Evolutionary conservation across 2,797 vertebrate genomes (phyloP).

Genomic region (Spondyliosoma cantharus): DNA sequence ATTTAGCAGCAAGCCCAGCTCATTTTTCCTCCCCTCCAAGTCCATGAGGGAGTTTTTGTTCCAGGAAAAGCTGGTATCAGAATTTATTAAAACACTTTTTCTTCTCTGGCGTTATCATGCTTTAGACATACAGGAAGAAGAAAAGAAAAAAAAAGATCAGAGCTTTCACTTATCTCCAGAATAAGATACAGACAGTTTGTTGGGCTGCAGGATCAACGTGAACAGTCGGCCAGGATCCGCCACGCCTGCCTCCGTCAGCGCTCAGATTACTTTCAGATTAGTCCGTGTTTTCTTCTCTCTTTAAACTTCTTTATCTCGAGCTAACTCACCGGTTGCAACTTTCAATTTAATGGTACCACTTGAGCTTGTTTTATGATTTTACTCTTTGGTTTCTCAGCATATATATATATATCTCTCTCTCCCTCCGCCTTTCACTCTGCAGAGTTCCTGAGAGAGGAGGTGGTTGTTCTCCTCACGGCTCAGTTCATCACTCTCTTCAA

Average conservation of each 20-base stretch:
- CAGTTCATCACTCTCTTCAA: constrained; percentile 93
- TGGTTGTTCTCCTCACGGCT: constrained; percentile 88
- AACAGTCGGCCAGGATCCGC: constrained; percentile 38
- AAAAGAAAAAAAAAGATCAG: neutral
- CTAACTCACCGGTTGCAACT: constrained; percentile 41
- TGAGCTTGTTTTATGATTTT: constrained; percentile 54
- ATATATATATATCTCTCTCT: neutral
- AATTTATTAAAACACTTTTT: constrained; percentile 44
- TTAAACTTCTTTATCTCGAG: constrained; percentile 41
- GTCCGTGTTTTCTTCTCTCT: constrained; percentile 42
- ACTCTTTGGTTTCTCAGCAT: constrained; percentile 1
- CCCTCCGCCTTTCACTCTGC: constrained; percentile 42
- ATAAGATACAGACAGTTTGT: constrained; percentile 39
- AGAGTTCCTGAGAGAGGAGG: constrained; percentile 89
- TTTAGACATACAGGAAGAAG: constrained; percentile 35
- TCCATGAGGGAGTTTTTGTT: constrained; percentile 64
- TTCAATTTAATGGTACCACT: constrained; percentile 44
- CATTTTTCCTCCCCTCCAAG: constrained; percentile 60
- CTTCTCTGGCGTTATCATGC: constrained; percentile 26
- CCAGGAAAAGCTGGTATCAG: constrained; percentile 65
- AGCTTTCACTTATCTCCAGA: constrained; percentile 38
- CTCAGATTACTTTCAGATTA: constrained; percentile 35
- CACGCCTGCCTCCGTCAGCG: constrained; percentile 34
- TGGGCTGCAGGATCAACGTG: constrained; percentile 34
- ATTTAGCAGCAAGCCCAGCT: constrained; percentile 74